Percentiles rank a stretch among this genome's conserved stretches.
phyloP scores from a whole-genome alignment of 1,140 invertebrate genomes.

The Asbolus verrucosus region DNA sequence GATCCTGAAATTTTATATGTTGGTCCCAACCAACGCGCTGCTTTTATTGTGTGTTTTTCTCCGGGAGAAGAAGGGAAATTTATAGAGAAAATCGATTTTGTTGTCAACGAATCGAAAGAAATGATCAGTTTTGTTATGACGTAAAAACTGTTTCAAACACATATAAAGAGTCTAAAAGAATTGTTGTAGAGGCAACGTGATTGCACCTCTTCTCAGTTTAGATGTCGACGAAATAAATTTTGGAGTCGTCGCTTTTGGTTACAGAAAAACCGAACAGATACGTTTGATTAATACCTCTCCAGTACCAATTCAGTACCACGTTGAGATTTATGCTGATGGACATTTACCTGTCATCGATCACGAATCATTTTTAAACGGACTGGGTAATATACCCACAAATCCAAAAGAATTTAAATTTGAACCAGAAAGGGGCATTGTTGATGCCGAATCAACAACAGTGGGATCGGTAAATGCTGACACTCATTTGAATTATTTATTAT shows the following conservation, averaged over 20 bases:
- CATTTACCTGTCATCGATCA: conserved; percentile 55
- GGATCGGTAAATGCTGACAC: too few relatives aligned
- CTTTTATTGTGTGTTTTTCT: conserved; percentile 57
- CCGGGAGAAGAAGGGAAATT: conserved; percentile 59
- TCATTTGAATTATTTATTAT: too few relatives aligned
- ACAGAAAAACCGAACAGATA: conserved; percentile 37
- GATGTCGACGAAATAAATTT: conserved; percentile 63
- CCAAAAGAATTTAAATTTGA: conserved; percentile 59
- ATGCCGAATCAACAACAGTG: conserved; percentile 41
- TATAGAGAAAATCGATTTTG: conserved; percentile 59
- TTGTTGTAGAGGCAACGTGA: conserved; percentile 64
- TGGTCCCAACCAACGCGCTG: conserved; percentile 50
- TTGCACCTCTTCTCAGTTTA: conserved; percentile 65
- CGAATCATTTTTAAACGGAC: conserved; percentile 31
- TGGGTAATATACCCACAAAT: conserved; percentile 52
- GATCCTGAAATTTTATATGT: conserved; percentile 51
- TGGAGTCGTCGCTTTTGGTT: conserved; percentile 61
- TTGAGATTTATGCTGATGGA: conserved; percentile 61
- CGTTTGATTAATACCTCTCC: conserved; percentile 53
- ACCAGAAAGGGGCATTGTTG: conserved; percentile 58
- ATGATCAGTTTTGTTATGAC: conserved; percentile 54
- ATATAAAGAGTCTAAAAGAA: background rate
- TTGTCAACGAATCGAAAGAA: conserved; percentile 58
- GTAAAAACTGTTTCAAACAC: too few relatives aligned
- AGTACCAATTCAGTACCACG: conserved; percentile 50